Base-by-base conservation (phyloP, 2,888 invertebrate genomes). In the Drosophila diplacantha region DNA sequence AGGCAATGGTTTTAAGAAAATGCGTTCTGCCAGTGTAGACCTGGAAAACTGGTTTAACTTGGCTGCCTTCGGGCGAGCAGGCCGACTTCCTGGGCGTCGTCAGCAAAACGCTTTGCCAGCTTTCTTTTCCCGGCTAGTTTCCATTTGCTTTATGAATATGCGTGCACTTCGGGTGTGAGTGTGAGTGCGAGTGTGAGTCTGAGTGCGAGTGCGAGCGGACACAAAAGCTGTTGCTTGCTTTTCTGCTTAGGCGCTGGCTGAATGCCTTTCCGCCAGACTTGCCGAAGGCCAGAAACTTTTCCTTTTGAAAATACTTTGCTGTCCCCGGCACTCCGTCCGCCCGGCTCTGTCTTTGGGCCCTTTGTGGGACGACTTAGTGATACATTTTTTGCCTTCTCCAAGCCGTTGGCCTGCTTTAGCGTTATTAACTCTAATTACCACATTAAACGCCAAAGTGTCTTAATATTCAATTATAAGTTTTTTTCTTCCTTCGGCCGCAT, bases 401-500 rank as follows among this genome's bases (percentile, higher is more conserved):
- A 73, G 65, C 66, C 71, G 73, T 78, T 83, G 75, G 29, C 24
- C 62, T 49, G 31, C 50, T 62, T 31, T 49, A 18, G 60, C 67
- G 82, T 84, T 83, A 81, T 81, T 81, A 83, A 81, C 84, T 71
- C 76, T 80, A 81, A 81, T 81, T 84, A 84, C 82, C 84, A 70
- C 84, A 81, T 84, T 82, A 84, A 81, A 82, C 73, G 84, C 52
- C 74, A 82, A 82, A 84, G 78, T 83, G 81, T 78, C 81, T 83
- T 84, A 84, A 84, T 84, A 81, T 81, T 84, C 83, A 81, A 81
- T 81, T 81, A 81, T 70, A 84, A 84, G 78, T 81, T 81, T 78
- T 62, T 50, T 67, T 59, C 32, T 47, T 67, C 65, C 31, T 47
- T 43, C 22, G 20, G 29, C 61, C 64, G 37, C 51, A 54, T 56